Conservation (phyloP, 1,140 invertebrate species). For the Vanessa atalanta region DNA sequence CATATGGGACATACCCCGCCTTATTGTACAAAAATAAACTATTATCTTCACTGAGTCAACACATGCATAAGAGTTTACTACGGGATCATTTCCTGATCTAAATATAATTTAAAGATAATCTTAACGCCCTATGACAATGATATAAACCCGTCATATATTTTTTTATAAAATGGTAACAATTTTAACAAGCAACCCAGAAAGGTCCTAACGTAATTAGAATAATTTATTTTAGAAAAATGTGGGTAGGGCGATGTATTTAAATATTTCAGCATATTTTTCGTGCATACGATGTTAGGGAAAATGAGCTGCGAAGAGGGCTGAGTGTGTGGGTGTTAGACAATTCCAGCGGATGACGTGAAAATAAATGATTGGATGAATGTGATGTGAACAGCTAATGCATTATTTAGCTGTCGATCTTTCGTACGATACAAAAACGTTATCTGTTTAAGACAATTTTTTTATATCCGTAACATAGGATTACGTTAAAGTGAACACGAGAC, state of each 20-base stretch:
- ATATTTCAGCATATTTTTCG: slow-evolving; percentile 63
- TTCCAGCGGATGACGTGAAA: slow-evolving; percentile 45
- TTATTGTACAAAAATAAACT: slow-evolving; percentile 72
- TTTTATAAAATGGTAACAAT: neutral
- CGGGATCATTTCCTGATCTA: slow-evolving; percentile 46
- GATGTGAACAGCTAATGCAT: slow-evolving; percentile 37
- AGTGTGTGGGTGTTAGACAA: slow-evolving; percentile 37
- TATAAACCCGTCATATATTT: neutral
- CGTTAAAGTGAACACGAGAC: slow-evolving; percentile 9
- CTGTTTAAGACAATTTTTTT: neutral
- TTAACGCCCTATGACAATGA: too few species aligned
- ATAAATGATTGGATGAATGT: slow-evolving; percentile 45
- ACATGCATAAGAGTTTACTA: slow-evolving; percentile 51
- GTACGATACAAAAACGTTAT: slow-evolving; percentile 2
- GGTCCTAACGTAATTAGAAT: slow-evolving; percentile 10
- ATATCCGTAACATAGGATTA: neutral
- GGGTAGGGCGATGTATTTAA: slow-evolving; percentile 54
- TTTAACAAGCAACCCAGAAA: neutral
- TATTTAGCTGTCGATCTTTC: slow-evolving; percentile 33
- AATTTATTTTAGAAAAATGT: slow-evolving; percentile 63
- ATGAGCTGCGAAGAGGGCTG: slow-evolving; percentile 43
- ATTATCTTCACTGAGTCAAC: slow-evolving; percentile 59
- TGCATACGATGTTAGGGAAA: slow-evolving; percentile 48
- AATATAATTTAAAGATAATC: slow-evolving; percentile 52
- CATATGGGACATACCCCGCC: slow-evolving; percentile 62